Conservation (phyloP, 2,888 invertebrate species). For the Magallana nippona region DNA sequence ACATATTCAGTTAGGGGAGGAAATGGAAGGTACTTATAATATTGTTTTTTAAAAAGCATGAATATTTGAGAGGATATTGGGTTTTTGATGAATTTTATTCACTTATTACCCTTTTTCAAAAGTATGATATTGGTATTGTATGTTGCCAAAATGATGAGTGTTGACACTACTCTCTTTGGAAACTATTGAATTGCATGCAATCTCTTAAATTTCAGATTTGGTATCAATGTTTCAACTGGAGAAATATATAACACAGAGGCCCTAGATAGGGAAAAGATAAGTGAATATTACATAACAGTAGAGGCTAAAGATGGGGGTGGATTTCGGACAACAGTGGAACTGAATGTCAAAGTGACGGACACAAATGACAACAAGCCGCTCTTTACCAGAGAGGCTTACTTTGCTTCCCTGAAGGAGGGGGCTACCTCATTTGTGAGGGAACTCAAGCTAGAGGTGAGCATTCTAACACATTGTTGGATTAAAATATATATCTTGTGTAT, state of each 20-base stretch:
- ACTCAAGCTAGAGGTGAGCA: constrained; percentile 85
- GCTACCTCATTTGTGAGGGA: constrained; percentile 87
- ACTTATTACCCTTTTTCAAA: not conserved
- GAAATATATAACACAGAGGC: constrained; percentile 84
- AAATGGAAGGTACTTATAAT: constrained; percentile 84
- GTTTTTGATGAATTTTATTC: not conserved
- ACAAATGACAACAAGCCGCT: constrained; percentile 75
- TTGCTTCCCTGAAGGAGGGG: constrained; percentile 85
- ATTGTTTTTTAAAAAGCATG: not conserved
- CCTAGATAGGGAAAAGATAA: constrained; percentile 90
- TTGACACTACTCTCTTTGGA: no score
- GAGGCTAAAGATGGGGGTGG: constrained; percentile 91
- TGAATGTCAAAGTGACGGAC: constrained; percentile 73
- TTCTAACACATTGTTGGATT: not conserved
- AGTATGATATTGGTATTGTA: not conserved
- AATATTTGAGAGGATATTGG: not conserved
- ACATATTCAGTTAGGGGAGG: constrained; percentile 87
- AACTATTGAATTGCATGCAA: not conserved
- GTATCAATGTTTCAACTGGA: constrained; percentile 85
- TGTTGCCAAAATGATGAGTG: no score
- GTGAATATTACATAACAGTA: constrained; percentile 88
- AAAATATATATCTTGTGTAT: not conserved
- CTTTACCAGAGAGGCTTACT: constrained; percentile 72
- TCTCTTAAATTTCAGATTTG: constrained; percentile 81
- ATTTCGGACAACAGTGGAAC: constrained; percentile 68